Evolutionary conservation across 2,888 invertebrate genomes (phyloP).

Genomic region (Sarcophaga variegata): DNA sequence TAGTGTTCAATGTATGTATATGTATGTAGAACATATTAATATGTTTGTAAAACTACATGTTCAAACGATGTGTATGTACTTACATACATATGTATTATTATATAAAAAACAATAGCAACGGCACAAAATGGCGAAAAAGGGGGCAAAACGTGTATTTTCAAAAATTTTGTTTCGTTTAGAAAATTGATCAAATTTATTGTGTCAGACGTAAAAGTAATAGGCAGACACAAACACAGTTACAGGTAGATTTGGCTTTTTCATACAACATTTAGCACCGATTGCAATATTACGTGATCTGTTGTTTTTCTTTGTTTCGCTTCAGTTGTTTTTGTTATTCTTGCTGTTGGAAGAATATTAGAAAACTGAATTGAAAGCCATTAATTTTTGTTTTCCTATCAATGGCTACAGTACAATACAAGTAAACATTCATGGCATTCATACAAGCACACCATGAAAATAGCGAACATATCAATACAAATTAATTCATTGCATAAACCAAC

Average conservation of each 20-base stretch:
- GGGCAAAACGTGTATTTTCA: not conserved
- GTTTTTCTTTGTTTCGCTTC: not conserved
- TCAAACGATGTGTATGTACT: not conserved
- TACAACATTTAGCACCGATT: slow-evolving; percentile 8
- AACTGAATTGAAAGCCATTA: slow-evolving; percentile 51
- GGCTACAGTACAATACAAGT: not conserved
- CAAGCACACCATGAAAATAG: not conserved
- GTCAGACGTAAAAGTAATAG: too few species aligned
- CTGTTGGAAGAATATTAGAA: slow-evolving; percentile 34
- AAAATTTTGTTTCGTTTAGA: slow-evolving; percentile 20
- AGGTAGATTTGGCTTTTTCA: not conserved
- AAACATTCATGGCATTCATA: not conserved
- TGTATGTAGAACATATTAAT: slow-evolving; percentile 14
- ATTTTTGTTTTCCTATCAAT: slow-evolving; percentile 53
- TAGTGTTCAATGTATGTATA: too few species aligned
- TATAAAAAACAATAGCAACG: not conserved
- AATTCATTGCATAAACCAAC: too few species aligned
- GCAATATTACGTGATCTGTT: slow-evolving; percentile 19
- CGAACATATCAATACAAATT: not conserved
- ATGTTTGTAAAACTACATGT: not conserved
- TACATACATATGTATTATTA: not conserved
- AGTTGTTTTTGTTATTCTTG: not conserved
- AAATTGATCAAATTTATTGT: slow-evolving; percentile 23
- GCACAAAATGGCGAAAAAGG: not conserved
- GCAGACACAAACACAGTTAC: too few species aligned